phyloP scores from a whole-genome alignment of 2,888 invertebrate genomes.

The Acleris cristana region DNA sequence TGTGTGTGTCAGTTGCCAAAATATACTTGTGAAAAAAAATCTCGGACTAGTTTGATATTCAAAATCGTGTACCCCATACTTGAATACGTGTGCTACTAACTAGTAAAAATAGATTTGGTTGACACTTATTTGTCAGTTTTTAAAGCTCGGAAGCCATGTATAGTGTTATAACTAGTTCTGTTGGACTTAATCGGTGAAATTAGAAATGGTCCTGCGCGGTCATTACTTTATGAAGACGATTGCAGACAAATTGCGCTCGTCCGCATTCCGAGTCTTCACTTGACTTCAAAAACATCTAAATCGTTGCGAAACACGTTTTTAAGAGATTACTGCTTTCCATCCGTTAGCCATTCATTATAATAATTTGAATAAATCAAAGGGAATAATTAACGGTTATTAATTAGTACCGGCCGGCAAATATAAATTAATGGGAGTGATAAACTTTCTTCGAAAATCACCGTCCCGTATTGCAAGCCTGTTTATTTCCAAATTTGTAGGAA shows the following conservation, averaged over 20 bases:
- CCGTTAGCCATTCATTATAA: constrained; percentile 50
- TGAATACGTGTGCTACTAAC: too few relatives aligned
- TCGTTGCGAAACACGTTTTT: constrained; percentile 41
- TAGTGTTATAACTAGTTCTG: constrained; percentile 12
- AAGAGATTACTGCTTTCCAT: constrained; percentile 49
- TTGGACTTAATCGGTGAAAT: constrained; percentile 19
- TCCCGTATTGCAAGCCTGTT: constrained; percentile 5
- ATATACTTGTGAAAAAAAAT: too few relatives aligned
- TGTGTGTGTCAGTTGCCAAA: too few relatives aligned
- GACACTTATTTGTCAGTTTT: neutral
- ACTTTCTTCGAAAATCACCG: constrained; percentile 18
- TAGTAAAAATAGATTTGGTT: too few relatives aligned
- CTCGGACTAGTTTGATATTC: too few relatives aligned
- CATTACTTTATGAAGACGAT: constrained; percentile 22
- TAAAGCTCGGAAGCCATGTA: too few relatives aligned
- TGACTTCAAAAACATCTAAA: constrained; percentile 23
- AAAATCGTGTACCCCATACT: too few relatives aligned
- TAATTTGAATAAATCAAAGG: constrained; percentile 46
- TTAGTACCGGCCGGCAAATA: constrained; percentile 27
- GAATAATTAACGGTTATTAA: constrained; percentile 41
- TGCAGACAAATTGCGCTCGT: constrained; percentile 33
- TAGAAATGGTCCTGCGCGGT: constrained; percentile 25
- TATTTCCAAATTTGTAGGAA: constrained; percentile 10
- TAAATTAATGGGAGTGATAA: constrained; percentile 27
- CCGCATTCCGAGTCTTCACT: constrained; percentile 46